Conservation (phyloP, 2,888 invertebrate species). For the Pedicia rivosa region DNA sequence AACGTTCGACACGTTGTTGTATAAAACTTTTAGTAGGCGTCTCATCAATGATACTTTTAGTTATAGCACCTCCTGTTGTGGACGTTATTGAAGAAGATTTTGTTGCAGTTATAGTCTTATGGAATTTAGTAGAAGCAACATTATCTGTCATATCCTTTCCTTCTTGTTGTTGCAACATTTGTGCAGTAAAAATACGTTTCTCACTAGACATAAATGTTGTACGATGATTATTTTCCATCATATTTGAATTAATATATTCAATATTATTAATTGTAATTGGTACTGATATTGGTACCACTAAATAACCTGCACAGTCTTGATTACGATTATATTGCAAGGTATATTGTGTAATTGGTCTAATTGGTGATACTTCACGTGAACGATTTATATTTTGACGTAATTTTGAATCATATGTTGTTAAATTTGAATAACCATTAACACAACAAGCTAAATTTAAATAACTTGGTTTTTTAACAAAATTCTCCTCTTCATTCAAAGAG, state of each 20-base stretch:
- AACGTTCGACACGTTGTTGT: constrained; percentile 72
- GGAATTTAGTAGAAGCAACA: constrained; percentile 8
- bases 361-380: constrained; percentile 55
- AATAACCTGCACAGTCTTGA: constrained; percentile 32
- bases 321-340: constrained; percentile 33
- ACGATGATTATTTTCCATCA: constrained; percentile 11
- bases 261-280: constrained; percentile 3
- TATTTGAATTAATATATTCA: constrained; percentile 6
- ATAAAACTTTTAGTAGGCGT: constrained; percentile 59
- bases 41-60: constrained; percentile 11
- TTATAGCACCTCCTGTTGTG: background rate
- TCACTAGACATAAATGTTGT: constrained; percentile 8
- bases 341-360: constrained; percentile 37
- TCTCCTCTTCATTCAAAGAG: constrained; percentile 5
- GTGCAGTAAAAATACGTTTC: constrained; percentile 6
- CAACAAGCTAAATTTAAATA: constrained; percentile 80
- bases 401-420: constrained; percentile 74
- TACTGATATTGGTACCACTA: constrained; percentile 33
- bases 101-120: constrained; percentile 5
- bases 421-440: constrained; percentile 76
- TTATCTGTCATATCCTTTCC: constrained; percentile 11
- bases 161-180: constrained; percentile 3
- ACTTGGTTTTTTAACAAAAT: constrained; percentile 55
- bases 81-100: constrained; percentile 5
- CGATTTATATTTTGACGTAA: constrained; percentile 55